phyloP scores from a whole-genome alignment of 1,140 invertebrate genomes.

The Chironomus striatipennis region DNA sequence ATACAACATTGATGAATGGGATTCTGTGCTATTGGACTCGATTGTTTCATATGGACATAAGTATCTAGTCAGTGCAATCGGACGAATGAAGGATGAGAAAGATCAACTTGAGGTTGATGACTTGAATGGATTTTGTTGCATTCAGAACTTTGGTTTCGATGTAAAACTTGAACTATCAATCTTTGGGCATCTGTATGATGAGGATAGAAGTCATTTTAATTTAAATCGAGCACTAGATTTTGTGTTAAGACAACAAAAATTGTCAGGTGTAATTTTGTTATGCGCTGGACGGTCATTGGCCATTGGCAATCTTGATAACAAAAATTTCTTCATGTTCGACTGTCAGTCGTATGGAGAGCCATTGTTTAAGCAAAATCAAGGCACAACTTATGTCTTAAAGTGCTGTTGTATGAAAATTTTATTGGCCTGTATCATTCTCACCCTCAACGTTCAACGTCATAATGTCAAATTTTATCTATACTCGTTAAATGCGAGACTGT shows the following conservation, averaged over 20 bases:
- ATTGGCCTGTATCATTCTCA: slow-evolving; percentile 48
- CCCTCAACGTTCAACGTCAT: slow-evolving; percentile 43
- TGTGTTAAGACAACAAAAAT: slow-evolving; percentile 47
- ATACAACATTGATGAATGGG: slow-evolving; percentile 51
- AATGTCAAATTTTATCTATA: slow-evolving; percentile 36
- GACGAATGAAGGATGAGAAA: slow-evolving; percentile 42
- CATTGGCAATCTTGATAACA: slow-evolving; percentile 46
- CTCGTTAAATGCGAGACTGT: slow-evolving; percentile 32
- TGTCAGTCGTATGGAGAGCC: slow-evolving; percentile 49
- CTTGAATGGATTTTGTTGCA: slow-evolving; percentile 39
- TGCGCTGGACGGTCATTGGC: slow-evolving; percentile 45
- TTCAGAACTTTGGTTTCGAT: slow-evolving; percentile 48
- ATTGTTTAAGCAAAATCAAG: slow-evolving; percentile 47
- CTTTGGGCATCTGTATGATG: slow-evolving; percentile 49
- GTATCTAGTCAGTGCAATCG: slow-evolving; percentile 45
- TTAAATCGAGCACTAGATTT: slow-evolving; percentile 48
- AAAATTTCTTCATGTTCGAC: slow-evolving; percentile 52
- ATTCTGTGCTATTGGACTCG: slow-evolving; percentile 47
- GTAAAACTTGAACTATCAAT: slow-evolving; percentile 46
- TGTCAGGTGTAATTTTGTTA: slow-evolving; percentile 44
- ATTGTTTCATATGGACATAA: slow-evolving; percentile 46
- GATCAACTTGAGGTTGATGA: slow-evolving; percentile 47
- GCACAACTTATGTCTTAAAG: slow-evolving; percentile 47
- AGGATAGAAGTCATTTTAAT: slow-evolving; percentile 47
- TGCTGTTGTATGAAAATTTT: slow-evolving; percentile 50